These are phyloP conservation scores for Deilephila porcellus DNA, from an alignment of 2,888 invertebrate species.

Conservation along the genomic window DNA sequence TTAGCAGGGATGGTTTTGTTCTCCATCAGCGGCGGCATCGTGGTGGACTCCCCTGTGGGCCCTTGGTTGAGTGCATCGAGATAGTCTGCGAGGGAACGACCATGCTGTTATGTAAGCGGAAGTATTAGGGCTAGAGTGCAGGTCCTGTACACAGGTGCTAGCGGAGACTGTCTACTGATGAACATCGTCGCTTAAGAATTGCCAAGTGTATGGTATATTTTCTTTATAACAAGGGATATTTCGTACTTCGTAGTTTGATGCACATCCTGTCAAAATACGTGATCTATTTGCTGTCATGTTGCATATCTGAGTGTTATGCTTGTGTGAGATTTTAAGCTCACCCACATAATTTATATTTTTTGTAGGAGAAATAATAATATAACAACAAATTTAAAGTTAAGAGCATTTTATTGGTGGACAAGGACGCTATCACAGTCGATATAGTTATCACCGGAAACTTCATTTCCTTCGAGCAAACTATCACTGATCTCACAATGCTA, in stretches of 20 bases:
- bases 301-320: too few species aligned
- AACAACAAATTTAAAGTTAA: too few species aligned
- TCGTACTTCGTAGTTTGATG: too few species aligned
- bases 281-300: too few species aligned
- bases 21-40: slow-evolving; percentile 47
- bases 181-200: not conserved
- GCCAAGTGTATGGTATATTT: not conserved
- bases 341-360: too few species aligned
- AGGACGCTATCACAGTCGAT: not conserved
- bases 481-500: not conserved
- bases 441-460: not conserved
- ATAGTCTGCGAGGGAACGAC: slow-evolving; percentile 64
- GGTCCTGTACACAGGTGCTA: slow-evolving; percentile 35
- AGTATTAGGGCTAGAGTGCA: slow-evolving; percentile 57
- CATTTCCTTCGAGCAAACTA: not conserved
- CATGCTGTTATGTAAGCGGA: slow-evolving; percentile 73
- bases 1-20: slow-evolving; percentile 64
- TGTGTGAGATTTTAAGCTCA: too few species aligned
- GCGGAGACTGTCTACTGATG: slow-evolving; percentile 23
- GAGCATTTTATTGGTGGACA: too few species aligned
- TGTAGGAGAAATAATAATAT: too few species aligned
- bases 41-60: slow-evolving; percentile 56
- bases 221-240: too few species aligned
- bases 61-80: slow-evolving; percentile 53
- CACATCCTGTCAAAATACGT: too few species aligned